Evolutionary conservation across 1,140 invertebrate species (phyloP), one percentile per base, ranked within the genome.

Genomic region (Lasaia peninsularis): DNA sequence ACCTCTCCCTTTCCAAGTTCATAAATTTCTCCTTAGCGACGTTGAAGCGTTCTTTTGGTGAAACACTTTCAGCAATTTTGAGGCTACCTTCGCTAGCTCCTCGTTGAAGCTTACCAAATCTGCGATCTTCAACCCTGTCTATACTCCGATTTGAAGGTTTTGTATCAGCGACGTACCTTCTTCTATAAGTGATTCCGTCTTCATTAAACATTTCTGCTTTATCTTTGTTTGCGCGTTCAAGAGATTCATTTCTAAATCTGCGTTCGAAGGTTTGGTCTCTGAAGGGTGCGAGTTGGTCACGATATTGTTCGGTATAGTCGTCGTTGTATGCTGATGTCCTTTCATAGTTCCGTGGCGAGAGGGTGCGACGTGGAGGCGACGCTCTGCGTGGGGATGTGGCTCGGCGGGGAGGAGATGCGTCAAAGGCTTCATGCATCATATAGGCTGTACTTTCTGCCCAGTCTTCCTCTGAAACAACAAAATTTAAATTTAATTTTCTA

Each of bases 1-100:
- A 91, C 35, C 93, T 91, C 62, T 94, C 93, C 62, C 92, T 90
- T 80, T 96, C 95, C 86, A 96, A 91, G 18, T 93, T 92, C 74
- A 93, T 90, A 71, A 96, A 96, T 80, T 95, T 95, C 73, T 96
- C 94, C 78, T 95, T 96, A 35, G 95, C 94, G 69, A 95, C 94
- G 67, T 95, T 94, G 77, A 96, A 96, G 34, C 95, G 91, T 62
- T 96, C 94, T 56, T 93, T 90, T 0, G 94, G 94, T 32, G 93
- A 92, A 44, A 44, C 18, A 2, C 89, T 80, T 59, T 86, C 84
- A 0, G 76, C 71, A n/a, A 86, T 11, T 63, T 88, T 86, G n/a
- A 87, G 65, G 51, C 86, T 88, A 14, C 86, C 84, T 62, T 88
- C 86, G 60, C 86, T 88, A 31, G 76, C 75, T 11, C 82, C 84